These are phyloP conservation scores for Bombus waltoni DNA, from an alignment of 1,140 invertebrate genomes.

Conservation along the genomic window DNA sequence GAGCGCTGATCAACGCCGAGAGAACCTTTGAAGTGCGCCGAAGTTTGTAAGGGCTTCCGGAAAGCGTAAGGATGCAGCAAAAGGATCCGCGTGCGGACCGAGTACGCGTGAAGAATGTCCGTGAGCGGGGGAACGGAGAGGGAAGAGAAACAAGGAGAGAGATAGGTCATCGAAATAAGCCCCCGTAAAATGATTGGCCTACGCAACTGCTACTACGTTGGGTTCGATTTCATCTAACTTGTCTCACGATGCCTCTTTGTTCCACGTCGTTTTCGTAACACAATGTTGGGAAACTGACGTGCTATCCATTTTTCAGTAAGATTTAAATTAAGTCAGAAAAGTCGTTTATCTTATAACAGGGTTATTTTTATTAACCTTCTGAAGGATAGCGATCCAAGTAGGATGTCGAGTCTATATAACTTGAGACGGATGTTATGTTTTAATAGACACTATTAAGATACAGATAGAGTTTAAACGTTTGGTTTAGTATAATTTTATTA, in stretches of 20 bases:
- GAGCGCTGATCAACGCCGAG: constrained; percentile 53
- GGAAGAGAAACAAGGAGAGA: constrained; percentile 32
- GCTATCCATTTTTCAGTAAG: too few species aligned
- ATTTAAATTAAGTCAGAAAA: not conserved
- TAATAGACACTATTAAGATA: too few species aligned
- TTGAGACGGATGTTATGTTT: too few species aligned
- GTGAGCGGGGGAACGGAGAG: constrained; percentile 39
- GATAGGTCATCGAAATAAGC: constrained; percentile 65
- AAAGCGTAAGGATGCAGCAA: constrained; percentile 49
- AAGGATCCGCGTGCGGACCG: constrained; percentile 44
- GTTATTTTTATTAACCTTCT: too few species aligned
- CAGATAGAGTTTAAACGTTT: too few species aligned
- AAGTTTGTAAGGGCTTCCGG: constrained; percentile 66
- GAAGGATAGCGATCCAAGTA: too few species aligned
- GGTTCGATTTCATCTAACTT: constrained; percentile 57
- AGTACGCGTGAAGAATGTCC: constrained; percentile 66
- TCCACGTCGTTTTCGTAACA: not conserved
- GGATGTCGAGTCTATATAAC: too few species aligned
- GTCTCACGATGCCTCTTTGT: constrained; percentile 20
- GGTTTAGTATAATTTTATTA: too few species aligned
- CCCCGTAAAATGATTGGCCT: constrained; percentile 70
- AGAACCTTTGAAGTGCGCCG: constrained; percentile 67
- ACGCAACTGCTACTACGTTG: constrained; percentile 54
- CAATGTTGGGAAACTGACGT: not conserved
- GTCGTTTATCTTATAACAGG: not conserved